phyloP scores from a whole-genome alignment of 2,113 vertebrate species.

The Pycnonotus jocosus region DNA sequence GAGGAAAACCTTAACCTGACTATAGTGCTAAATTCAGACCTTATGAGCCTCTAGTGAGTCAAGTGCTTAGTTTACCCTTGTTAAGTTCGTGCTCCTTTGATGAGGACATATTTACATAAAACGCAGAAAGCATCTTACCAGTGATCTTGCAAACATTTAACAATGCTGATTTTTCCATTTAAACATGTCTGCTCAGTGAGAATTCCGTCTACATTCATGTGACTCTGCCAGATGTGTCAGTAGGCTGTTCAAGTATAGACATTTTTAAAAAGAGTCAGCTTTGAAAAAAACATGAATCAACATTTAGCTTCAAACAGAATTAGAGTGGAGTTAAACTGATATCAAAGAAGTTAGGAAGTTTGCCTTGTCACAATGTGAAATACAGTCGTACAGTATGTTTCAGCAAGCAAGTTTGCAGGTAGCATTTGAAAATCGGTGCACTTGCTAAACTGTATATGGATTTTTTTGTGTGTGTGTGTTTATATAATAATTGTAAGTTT shows the following conservation, averaged over 20 bases:
- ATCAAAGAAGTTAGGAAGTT: conserved; percentile 45
- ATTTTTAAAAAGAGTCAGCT: conserved; percentile 16
- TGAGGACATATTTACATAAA: not conserved
- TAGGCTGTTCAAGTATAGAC: not conserved
- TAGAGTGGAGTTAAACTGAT: conserved; percentile 29
- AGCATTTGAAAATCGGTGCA: not conserved
- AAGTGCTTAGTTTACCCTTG: not conserved
- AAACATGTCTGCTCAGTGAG: not conserved
- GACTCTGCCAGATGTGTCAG: conserved; percentile 18
- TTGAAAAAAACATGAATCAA: conserved; percentile 48
- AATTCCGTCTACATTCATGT: not conserved
- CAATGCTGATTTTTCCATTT: not conserved
- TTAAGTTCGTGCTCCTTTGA: not conserved
- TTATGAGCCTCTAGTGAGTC: not conserved
- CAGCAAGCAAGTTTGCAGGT: not conserved
- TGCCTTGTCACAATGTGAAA: conserved; percentile 10
- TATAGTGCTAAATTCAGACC: not conserved
- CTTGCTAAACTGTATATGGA: not conserved
- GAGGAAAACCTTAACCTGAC: not conserved
- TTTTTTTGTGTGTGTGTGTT: not conserved
- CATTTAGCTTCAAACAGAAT: conserved; percentile 58
- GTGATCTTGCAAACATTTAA: not conserved
- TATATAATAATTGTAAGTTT: not conserved
- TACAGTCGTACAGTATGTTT: not conserved
- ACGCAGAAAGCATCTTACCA: not conserved